Evolutionary conservation across 2,797 vertebrate species (phyloP).

Genomic region (Ctenosaura bakeri): DNA sequence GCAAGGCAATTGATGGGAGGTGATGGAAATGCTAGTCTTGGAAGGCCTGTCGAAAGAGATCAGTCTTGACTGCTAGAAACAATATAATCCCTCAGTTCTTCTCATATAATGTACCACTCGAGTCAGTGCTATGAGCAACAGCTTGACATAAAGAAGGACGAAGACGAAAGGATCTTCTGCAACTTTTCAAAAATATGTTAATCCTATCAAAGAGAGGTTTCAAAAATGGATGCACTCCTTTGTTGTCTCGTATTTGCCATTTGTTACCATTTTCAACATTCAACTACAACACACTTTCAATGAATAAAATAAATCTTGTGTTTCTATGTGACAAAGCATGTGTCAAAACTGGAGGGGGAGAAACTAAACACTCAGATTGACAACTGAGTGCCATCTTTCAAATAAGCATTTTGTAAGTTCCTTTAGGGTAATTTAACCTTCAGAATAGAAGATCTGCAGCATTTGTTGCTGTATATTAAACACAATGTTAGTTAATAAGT

Average conservation of each 20-base stretch:
- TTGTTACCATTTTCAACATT: constrained; percentile 7
- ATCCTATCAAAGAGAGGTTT: not conserved
- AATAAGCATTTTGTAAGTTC: constrained; percentile 31
- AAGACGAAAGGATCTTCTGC: not conserved
- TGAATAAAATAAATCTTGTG: not conserved
- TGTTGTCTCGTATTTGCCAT: not conserved
- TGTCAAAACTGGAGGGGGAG: not conserved
- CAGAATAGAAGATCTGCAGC: not conserved
- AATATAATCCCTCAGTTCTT: not conserved
- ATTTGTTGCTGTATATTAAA: constrained; percentile 30
- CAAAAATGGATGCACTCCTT: not conserved
- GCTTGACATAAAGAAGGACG: not conserved
- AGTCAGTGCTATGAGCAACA: not conserved
- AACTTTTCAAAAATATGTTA: not conserved
- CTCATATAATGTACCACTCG: not conserved
- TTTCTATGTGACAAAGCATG: not conserved
- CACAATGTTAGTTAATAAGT: constrained; percentile 52
- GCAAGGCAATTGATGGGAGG: too few species aligned
- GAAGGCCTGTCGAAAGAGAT: too few species aligned
- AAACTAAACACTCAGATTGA: constrained; percentile 29
- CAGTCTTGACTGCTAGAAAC: too few species aligned
- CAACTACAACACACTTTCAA: not conserved
- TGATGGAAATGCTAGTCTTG: too few species aligned
- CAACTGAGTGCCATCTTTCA: not conserved
- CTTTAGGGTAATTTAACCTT: constrained; percentile 33